A percentile compares a stretch with the other conserved stretches of the same genome.
These are phyloP conservation scores for Bicyclus anynana DNA, from an alignment of 1,140 invertebrate genomes.

Conservation along the genomic window DNA sequence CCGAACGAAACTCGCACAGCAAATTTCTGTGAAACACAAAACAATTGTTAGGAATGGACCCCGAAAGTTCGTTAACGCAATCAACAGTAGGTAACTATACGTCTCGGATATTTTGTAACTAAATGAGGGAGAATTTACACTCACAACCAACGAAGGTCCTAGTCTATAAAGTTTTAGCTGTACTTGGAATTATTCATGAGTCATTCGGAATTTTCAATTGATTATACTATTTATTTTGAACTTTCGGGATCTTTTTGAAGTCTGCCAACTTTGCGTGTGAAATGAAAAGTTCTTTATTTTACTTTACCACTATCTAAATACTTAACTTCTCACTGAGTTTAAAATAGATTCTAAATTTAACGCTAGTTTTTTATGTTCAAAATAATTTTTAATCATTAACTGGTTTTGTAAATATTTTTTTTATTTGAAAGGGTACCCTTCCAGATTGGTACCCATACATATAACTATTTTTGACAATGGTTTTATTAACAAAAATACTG, in stretches of 20 bases:
- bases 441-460: too few species aligned
- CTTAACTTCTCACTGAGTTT: too few species aligned
- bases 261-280: not conserved
- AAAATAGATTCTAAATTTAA: too few species aligned
- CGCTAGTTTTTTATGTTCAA: too few species aligned
- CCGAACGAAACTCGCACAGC: not conserved
- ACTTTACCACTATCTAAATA: too few species aligned
- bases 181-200: conserved; percentile 59
- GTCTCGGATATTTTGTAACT: not conserved
- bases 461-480: too few species aligned
- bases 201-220: conserved; percentile 51
- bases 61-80: not conserved
- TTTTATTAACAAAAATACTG: too few species aligned
- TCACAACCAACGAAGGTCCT: not conserved
- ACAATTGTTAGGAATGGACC: not conserved
- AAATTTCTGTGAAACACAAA: conserved; percentile 2
- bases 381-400: too few species aligned
- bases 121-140: not conserved
- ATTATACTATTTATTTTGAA: conserved; percentile 51
- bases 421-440: too few species aligned
- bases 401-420: too few species aligned
- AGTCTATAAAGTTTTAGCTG: conserved; percentile 40
- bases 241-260: not conserved
- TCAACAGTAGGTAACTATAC: not conserved
- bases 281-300: not conserved